Percentiles rank a stretch among this genome's conserved stretches.
Conservation (phyloP, 2,797 vertebrate genomes). For the Pogoniulus pusillus region DNA sequence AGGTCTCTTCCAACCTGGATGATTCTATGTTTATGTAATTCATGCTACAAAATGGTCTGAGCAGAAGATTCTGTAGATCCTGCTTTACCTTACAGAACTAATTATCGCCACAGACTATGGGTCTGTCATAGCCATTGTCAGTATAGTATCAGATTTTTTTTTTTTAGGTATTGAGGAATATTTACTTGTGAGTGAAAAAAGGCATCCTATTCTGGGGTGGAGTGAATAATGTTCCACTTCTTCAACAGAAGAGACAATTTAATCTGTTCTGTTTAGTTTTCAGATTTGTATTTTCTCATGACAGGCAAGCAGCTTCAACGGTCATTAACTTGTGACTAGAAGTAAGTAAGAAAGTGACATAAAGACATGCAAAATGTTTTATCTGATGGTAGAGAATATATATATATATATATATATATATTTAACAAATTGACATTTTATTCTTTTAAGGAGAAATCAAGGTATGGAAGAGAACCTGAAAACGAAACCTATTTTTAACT, state of each 20-base stretch:
- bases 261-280: neutral
- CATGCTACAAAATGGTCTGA: neutral
- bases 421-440: neutral
- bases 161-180: neutral
- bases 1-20: no score
- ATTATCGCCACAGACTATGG: neutral
- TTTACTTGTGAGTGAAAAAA: neutral
- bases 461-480: neutral
- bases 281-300: neutral
- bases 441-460: neutral
- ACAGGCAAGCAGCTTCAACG: neutral
- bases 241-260: neutral
- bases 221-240: neutral
- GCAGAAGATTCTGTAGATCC: neutral
- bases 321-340: neutral
- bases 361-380: neutral
- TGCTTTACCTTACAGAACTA: neutral
- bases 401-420: no score
- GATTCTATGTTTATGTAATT: no score
- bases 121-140: neutral
- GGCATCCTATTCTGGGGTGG: neutral
- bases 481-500: neutral
- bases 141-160: neutral
- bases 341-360: neutral
- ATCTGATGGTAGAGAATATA: neutral